These are phyloP conservation scores for Diarsia brunnea DNA, from an alignment of 2,888 invertebrate genomes.

Conservation along the genomic window DNA sequence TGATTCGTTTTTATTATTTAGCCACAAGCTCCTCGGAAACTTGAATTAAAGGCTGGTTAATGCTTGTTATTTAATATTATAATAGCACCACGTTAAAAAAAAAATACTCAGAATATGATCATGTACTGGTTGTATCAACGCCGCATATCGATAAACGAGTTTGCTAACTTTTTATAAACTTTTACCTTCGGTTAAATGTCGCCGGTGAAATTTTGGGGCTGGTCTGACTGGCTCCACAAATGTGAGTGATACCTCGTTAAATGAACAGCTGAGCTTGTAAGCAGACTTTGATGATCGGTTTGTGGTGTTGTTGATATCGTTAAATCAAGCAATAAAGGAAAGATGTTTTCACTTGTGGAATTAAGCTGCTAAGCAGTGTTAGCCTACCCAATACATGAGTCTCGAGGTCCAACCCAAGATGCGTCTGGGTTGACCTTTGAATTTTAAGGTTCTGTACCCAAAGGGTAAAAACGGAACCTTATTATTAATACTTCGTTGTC, in stretches of 20 bases:
- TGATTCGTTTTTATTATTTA: too few relatives aligned
- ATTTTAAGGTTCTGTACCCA: too few relatives aligned
- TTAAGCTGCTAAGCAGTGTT: too few relatives aligned
- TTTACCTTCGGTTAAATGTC: constrained; percentile 68
- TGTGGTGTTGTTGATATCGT: not conserved
- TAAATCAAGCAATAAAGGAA: not conserved
- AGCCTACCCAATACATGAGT: too few relatives aligned
- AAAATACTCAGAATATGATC: constrained; percentile 42
- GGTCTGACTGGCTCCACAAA: constrained; percentile 44
- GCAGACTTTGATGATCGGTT: not conserved
- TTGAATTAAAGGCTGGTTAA: not conserved
- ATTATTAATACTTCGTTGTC: too few relatives aligned
- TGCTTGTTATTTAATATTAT: not conserved
- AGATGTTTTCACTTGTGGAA: not conserved
- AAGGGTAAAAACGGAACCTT: too few relatives aligned
- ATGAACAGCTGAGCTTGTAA: constrained; percentile 22
- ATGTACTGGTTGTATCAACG: constrained; percentile 52
- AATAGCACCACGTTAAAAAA: constrained; percentile 9
- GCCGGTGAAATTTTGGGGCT: constrained; percentile 62
- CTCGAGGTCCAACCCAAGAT: too few relatives aligned
- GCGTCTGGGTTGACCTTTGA: too few relatives aligned
- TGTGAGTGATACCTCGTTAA: constrained; percentile 42
- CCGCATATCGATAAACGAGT: constrained; percentile 60
- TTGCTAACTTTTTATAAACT: constrained; percentile 62
- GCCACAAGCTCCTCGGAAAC: too few relatives aligned